Base-by-base conservation (phyloP, 2,113 vertebrate genomes). In the Equus quagga region DNA sequence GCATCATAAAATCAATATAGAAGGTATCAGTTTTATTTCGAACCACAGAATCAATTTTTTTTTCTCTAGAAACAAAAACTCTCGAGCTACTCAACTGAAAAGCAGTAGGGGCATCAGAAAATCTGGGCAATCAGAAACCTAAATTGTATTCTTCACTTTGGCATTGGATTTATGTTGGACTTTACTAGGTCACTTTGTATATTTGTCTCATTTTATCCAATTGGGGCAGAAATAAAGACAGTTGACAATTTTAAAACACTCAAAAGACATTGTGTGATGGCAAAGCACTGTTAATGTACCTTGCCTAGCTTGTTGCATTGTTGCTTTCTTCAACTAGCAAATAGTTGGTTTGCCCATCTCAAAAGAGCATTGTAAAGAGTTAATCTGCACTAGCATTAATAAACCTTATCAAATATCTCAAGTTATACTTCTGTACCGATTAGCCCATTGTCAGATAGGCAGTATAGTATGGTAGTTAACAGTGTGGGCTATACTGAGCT, bases 1-100 rank as follows among this genome's bases (percentile, higher is more conserved):
- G 65, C 44, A 75, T 69, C 56, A 73, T 83, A 95, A 82, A 82
- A 65, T 86, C 88, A 96, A 81, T 83, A 17, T 44, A 81, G 67
- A 72, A 41, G 23, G 51, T 60, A 93, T 84, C 21, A 12, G 73
- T 87, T 72, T 75, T 92, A 94, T 65, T 89, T 13, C 76, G 69
- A 96, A 80, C 28, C 46, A 72, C 6, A 65, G 21, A 84, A 46
- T 80, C 44, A 65, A 44, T 56, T 93, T 86, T 86, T 78, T 83
- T 91, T 62, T 46, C 49, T 14, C 31, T 8, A 64, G 56, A 91
- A 93, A 78, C 89, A 86, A 70, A 88, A 92, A 72, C 10, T 79
- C 8, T 41, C n/a, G 90, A 78, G 54, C 56, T 79, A 79, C 56
- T 91, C 44, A 96, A 70, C 31, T 75, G n/a, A 87, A 93, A 87